Percentiles rank a stretch among this genome's conserved stretches.
These are phyloP conservation scores for Actinostola sp. DNA, from an alignment of 92 coral and sea anemone genomes.

Conservation along the genomic window DNA sequence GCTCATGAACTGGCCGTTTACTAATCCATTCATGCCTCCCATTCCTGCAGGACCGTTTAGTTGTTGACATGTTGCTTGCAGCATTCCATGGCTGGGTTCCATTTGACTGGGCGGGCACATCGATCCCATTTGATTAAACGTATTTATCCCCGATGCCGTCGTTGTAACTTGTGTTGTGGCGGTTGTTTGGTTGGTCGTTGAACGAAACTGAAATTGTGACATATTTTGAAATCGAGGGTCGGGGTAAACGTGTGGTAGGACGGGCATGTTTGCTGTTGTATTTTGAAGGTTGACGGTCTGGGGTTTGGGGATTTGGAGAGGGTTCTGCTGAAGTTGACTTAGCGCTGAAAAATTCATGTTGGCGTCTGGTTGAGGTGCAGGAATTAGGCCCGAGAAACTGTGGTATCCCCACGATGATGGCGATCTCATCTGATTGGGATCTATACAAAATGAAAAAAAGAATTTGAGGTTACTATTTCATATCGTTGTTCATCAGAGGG, in stretches of 20 bases:
- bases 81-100: constrained; percentile 69
- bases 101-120: constrained; percentile 61
- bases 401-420: constrained; percentile 91
- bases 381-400: constrained; percentile 81
- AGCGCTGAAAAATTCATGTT: constrained; percentile 71
- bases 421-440: constrained; percentile 82
- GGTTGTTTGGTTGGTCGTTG: constrained; percentile 68
- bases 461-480: background rate
- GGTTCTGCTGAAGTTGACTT: constrained; percentile 70
- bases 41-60: constrained; percentile 60
- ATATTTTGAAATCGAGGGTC: constrained; percentile 81
- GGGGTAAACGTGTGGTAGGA: constrained; percentile 83
- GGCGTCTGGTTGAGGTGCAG: constrained; percentile 79
- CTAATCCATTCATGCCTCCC: constrained; percentile 65
- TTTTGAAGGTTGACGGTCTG: constrained; percentile 80
- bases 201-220: constrained; percentile 73
- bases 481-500: background rate
- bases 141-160: constrained; percentile 54
- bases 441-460: constrained; percentile 41
- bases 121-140: constrained; percentile 63
- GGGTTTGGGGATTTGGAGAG: constrained; percentile 70
- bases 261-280: constrained; percentile 69
- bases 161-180: constrained; percentile 64
- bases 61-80: constrained; percentile 70
- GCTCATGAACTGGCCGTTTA: constrained; percentile 62